These are phyloP conservation scores for Clepsis dumicolana DNA, from an alignment of 2,888 invertebrate genomes.

Conservation along the genomic window DNA sequence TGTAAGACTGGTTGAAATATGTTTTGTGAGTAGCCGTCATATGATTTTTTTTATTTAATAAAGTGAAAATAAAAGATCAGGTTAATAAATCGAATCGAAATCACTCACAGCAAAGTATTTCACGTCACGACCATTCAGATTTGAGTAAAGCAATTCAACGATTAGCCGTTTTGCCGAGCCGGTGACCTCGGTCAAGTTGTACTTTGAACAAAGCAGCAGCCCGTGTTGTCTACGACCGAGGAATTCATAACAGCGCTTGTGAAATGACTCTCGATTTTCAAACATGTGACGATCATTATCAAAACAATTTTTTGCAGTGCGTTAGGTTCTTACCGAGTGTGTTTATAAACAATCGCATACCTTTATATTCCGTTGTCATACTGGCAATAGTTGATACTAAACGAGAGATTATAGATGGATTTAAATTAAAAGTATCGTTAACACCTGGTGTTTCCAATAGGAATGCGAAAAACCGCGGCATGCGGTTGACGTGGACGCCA, in stretches of 20 bases:
- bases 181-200: constrained; percentile 77
- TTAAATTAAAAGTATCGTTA: neutral
- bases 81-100: neutral
- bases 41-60: too few relatives aligned
- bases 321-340: constrained; percentile 24
- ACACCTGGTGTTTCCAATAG: constrained; percentile 36
- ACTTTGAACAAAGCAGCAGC: constrained; percentile 77
- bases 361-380: constrained; percentile 12
- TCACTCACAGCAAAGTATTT: constrained; percentile 1
- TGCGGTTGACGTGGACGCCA: constrained; percentile 73
- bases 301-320: constrained; percentile 48
- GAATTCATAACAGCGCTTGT: constrained; percentile 58
- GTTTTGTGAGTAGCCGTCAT: too few relatives aligned
- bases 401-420: neutral
- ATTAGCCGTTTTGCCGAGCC: constrained; percentile 74
- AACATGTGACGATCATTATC: constrained; percentile 48
- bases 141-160: constrained; percentile 62
- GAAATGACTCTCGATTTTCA: constrained; percentile 52
- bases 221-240: constrained; percentile 52
- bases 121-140: constrained; percentile 25
- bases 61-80: neutral
- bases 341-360: constrained; percentile 48
- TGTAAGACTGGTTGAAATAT: too few relatives aligned
- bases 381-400: neutral
- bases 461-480: constrained; percentile 74